Conservation (phyloP, 2,113 vertebrate species). For the Gambusia affinis region DNA sequence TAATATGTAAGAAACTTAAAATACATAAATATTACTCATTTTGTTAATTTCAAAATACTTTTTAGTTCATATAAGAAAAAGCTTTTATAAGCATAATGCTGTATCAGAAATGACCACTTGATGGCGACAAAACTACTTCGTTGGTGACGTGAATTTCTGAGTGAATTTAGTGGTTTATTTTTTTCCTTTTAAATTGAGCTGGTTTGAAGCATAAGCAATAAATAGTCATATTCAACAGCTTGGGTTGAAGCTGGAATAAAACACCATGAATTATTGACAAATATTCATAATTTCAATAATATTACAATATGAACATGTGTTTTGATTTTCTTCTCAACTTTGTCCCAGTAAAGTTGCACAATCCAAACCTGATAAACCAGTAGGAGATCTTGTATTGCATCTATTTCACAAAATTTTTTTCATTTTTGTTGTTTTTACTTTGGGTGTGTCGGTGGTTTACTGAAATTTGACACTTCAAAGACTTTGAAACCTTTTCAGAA, state of each 20-base stretch:
- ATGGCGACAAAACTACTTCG: conserved; percentile 3
- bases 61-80: not conserved
- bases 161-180: too few relatives aligned
- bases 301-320: not conserved
- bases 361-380: too few relatives aligned
- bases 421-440: not conserved
- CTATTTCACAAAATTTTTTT: not conserved
- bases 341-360: not conserved
- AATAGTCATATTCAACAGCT: too few relatives aligned
- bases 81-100: not conserved
- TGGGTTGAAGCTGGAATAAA: too few relatives aligned
- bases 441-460: not conserved
- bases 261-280: too few relatives aligned
- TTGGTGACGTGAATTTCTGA: not conserved
- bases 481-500: not conserved
- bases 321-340: not conserved
- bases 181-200: too few relatives aligned
- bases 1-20: too few relatives aligned
- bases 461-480: not conserved
- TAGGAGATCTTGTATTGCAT: not conserved
- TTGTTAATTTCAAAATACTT: too few relatives aligned
- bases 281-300: not conserved
- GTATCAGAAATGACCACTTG: not conserved
- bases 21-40: too few relatives aligned
- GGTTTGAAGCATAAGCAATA: too few relatives aligned